Percentiles rank a stretch among this genome's conserved stretches.
Evolutionary conservation across 2,888 invertebrate species (phyloP).

Genomic region (Apoderus coryli): DNA sequence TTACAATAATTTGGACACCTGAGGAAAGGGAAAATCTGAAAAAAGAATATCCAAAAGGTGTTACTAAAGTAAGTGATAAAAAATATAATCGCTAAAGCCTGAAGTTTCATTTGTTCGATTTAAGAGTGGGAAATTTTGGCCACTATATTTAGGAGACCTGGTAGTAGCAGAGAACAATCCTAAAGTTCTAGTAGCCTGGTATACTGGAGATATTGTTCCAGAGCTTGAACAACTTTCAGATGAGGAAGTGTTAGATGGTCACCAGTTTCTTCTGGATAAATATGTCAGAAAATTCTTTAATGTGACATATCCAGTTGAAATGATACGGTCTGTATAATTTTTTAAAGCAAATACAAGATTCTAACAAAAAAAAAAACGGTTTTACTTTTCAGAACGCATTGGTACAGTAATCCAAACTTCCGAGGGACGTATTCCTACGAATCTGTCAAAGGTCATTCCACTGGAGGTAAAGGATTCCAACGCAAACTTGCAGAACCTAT

Average conservation of each 20-base stretch:
- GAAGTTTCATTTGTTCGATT: too few species aligned
- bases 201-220: constrained; percentile 44
- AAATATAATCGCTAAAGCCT: too few species aligned
- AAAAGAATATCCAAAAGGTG: constrained; percentile 2
- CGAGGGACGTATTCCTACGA: constrained; percentile 21
- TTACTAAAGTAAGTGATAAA: constrained; percentile 1
- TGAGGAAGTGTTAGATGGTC: constrained; percentile 35
- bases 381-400: constrained; percentile 18
- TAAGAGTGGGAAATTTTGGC: background rate
- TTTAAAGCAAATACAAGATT: too few species aligned
- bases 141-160: background rate
- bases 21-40: background rate
- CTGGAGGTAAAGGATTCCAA: constrained; percentile 5
- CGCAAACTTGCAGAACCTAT: constrained; percentile 12
- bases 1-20: background rate
- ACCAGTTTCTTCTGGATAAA: constrained; percentile 34
- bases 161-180: constrained; percentile 31
- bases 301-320: constrained; percentile 32
- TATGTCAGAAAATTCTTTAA: constrained; percentile 35
- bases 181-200: constrained; percentile 49
- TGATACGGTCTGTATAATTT: too few species aligned
- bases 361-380: too few species aligned
- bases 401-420: constrained; percentile 22
- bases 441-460: constrained; percentile 12
- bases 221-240: constrained; percentile 44